A percentile compares a stretch with the other conserved stretches of the same genome.
Conservation (phyloP, 1,140 invertebrate species). For the Eriosoma lanigerum region DNA sequence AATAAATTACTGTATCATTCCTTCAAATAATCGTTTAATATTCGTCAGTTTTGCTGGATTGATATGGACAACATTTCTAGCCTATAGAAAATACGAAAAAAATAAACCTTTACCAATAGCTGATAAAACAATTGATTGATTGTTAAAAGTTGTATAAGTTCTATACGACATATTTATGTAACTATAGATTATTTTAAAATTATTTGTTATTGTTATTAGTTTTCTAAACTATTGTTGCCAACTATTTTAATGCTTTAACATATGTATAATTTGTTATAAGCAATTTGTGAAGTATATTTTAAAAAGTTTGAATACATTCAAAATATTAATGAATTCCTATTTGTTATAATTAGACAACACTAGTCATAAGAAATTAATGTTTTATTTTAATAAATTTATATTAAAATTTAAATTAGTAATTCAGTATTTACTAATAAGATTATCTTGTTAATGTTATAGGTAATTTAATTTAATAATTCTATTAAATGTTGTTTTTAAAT, state of each 20-base stretch:
- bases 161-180: neutral
- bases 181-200: neutral
- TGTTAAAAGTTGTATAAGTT: too few species aligned
- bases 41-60: slow-evolving; percentile 81
- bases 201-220: slow-evolving; percentile 26
- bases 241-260: neutral
- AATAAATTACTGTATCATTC: slow-evolving; percentile 75
- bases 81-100: slow-evolving; percentile 74
- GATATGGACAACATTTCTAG: slow-evolving; percentile 80
- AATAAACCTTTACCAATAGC: neutral
- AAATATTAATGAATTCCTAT: neutral
- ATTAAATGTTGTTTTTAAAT: too few species aligned
- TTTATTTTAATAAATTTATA: neutral
- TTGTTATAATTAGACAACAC: neutral
- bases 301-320: neutral
- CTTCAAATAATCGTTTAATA: slow-evolving; percentile 76
- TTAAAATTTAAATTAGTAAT: too few species aligned
- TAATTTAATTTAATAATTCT: too few species aligned
- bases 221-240: slow-evolving; percentile 33
- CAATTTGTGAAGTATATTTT: neutral
- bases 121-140: neutral
- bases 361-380: neutral
- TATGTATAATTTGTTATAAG: neutral
- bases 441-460: too few species aligned
- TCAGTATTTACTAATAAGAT: too few species aligned